Evolutionary conservation across 2,113 vertebrate species (phyloP).

Genomic region (Leptobrachium ailaonicum): DNA sequence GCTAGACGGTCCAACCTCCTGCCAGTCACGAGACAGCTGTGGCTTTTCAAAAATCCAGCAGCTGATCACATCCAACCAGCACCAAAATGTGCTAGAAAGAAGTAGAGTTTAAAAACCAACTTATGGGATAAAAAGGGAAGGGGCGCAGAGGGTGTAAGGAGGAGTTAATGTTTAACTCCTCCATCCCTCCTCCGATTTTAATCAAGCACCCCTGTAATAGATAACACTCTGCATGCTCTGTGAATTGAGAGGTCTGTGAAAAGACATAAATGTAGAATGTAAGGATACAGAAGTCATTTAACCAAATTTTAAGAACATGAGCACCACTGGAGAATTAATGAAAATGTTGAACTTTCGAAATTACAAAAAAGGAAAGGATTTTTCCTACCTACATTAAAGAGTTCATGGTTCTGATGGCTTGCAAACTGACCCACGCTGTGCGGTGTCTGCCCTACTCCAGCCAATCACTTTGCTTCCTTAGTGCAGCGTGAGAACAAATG

Average conservation of each 20-base stretch:
- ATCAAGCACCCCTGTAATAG: too few relatives aligned
- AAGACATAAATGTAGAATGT: background rate
- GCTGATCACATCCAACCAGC: too few relatives aligned
- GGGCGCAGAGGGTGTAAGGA: background rate
- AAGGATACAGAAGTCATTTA: background rate
- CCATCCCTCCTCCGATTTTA: too few relatives aligned
- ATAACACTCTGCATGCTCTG: background rate
- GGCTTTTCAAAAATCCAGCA: too few relatives aligned
- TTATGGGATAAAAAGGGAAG: background rate
- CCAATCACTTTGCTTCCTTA: constrained; percentile 93
- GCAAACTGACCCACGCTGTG: constrained; percentile 92
- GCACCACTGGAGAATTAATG: constrained; percentile 33
- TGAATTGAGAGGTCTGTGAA: background rate
- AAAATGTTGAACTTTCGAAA: constrained; percentile 59
- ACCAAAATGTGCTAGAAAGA: too few relatives aligned
- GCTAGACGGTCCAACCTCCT: too few relatives aligned
- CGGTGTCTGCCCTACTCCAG: constrained; percentile 93
- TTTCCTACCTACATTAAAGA: constrained; percentile 97
- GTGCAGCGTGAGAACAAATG: constrained; percentile 94
- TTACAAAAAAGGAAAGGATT: constrained; percentile 80
- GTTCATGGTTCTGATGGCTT: constrained; percentile 84
- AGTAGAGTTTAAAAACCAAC: too few relatives aligned
- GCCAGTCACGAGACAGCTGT: too few relatives aligned
- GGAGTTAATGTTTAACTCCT: too few relatives aligned
- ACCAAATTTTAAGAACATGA: constrained; percentile 2